These are phyloP conservation scores for Bicyclus anynana DNA, from an alignment of 1,140 invertebrate genomes.

Conservation along the genomic window DNA sequence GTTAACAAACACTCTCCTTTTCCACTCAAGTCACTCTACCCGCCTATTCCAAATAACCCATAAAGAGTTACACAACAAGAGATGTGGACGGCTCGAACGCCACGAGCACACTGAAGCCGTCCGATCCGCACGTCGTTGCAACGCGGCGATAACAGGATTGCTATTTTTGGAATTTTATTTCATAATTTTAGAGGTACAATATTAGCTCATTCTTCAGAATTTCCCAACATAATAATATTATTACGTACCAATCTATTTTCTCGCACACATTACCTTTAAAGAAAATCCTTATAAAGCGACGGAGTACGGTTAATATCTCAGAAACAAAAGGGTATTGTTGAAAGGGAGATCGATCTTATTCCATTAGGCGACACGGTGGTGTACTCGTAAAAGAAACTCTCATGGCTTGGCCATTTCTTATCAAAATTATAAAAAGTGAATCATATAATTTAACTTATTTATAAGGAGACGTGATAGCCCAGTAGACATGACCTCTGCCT, in stretches of 20 bases:
- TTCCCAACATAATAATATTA: not conserved
- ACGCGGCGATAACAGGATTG: too few relatives aligned
- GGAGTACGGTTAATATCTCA: conserved; percentile 31
- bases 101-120: too few relatives aligned
- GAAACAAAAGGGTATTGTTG: conserved; percentile 37
- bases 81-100: too few relatives aligned
- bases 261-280: not conserved
- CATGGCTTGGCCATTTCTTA: not conserved
- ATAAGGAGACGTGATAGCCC: not conserved
- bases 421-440: not conserved
- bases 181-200: too few relatives aligned
- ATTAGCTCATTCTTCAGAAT: not conserved
- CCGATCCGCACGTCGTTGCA: too few relatives aligned
- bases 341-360: conserved; percentile 22
- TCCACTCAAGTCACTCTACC: too few relatives aligned
- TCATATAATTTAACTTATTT: not conserved
- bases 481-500: too few relatives aligned
- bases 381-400: not conserved
- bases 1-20: too few relatives aligned
- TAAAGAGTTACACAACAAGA: too few relatives aligned
- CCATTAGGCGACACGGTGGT: conserved; percentile 14
- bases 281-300: conserved; percentile 1
- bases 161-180: too few relatives aligned
- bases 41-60: too few relatives aligned
- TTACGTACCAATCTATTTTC: not conserved